Percentiles rank a stretch among this genome's conserved stretches.
phyloP scores from a whole-genome alignment of 2,797 vertebrate genomes.

The Pangasius larnaudii region DNA sequence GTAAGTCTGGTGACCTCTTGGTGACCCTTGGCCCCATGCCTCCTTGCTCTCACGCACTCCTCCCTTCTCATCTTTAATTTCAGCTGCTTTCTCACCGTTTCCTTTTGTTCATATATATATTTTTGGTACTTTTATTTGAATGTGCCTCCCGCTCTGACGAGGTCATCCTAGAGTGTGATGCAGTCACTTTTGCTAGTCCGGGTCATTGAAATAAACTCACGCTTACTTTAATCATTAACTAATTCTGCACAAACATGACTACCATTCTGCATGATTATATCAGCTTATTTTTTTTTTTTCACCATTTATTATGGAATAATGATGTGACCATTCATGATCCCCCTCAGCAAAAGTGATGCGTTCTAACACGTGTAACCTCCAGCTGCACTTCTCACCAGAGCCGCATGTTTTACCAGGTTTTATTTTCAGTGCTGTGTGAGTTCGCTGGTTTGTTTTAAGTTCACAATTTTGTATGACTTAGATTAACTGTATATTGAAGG shows the following conservation, averaged over 20 bases:
- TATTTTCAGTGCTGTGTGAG: conserved; percentile 43
- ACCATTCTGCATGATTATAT: conserved; percentile 42
- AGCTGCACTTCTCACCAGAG: conserved; percentile 51
- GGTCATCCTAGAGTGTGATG: conserved; percentile 43
- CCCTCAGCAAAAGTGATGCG: conserved; percentile 67
- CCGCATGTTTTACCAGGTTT: conserved; percentile 65
- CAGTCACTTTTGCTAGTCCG: conserved; percentile 65
- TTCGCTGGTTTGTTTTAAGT: conserved; percentile 21
- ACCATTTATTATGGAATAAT: background rate
- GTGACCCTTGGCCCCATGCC: conserved; percentile 61
- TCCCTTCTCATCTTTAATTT: conserved; percentile 53
- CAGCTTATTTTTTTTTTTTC: background rate
- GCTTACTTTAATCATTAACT: background rate
- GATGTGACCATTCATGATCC: conserved; percentile 33
- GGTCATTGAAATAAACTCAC: conserved; percentile 37
- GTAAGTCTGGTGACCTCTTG: conserved; percentile 86
- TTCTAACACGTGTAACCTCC: conserved; percentile 41
- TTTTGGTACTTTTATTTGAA: conserved; percentile 58
- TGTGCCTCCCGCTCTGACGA: conserved; percentile 52
- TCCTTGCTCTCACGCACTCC: conserved; percentile 68
- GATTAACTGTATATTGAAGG: background rate
- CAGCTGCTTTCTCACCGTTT: conserved; percentile 67
- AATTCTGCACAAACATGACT: background rate
- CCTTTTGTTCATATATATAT: conserved; percentile 66
- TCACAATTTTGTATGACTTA: background rate